phyloP scores from a whole-genome alignment of 2,797 vertebrate species.

The Rhinatrema bivittatum region DNA sequence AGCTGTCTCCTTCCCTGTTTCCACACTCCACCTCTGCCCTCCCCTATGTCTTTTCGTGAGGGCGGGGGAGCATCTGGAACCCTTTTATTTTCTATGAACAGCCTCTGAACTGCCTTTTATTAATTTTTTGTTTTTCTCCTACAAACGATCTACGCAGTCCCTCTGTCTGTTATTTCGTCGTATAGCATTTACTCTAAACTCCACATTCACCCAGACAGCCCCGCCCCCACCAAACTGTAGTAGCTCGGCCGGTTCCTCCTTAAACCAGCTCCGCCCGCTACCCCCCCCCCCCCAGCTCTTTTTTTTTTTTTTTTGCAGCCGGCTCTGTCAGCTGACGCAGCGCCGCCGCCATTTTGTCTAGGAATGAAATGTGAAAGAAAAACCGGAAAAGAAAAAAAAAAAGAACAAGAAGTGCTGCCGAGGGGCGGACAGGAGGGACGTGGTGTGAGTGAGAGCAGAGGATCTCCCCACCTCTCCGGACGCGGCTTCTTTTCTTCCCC shows the following conservation, averaged over 20 bases:
- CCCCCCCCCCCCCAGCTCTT: background rate
- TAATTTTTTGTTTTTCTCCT: too few relatives aligned
- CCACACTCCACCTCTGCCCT: too few relatives aligned
- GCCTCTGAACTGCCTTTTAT: too few relatives aligned
- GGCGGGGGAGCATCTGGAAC: too few relatives aligned
- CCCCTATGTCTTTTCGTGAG: too few relatives aligned
- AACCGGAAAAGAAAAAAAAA: too few relatives aligned
- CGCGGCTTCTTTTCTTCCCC: background rate
- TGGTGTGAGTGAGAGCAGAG: background rate
- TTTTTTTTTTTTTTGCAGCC: constrained; percentile 11
- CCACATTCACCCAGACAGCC: background rate
- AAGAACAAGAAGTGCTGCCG: background rate
- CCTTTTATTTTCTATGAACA: too few relatives aligned
- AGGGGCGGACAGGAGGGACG: constrained; percentile 10
- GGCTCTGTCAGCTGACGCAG: constrained; percentile 2
- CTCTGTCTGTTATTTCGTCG: too few relatives aligned
- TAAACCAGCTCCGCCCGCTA: background rate
- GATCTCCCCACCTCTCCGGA: background rate
- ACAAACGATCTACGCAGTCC: too few relatives aligned
- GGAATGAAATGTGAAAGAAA: constrained; percentile 11
- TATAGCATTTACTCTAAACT: too few relatives aligned
- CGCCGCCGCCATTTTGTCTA: constrained; percentile 34
- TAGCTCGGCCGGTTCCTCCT: too few relatives aligned
- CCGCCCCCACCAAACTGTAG: background rate
- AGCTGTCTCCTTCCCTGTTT: too few relatives aligned